phyloP scores from a whole-genome alignment of 2,888 invertebrate species.

The Anticlea derivata region DNA sequence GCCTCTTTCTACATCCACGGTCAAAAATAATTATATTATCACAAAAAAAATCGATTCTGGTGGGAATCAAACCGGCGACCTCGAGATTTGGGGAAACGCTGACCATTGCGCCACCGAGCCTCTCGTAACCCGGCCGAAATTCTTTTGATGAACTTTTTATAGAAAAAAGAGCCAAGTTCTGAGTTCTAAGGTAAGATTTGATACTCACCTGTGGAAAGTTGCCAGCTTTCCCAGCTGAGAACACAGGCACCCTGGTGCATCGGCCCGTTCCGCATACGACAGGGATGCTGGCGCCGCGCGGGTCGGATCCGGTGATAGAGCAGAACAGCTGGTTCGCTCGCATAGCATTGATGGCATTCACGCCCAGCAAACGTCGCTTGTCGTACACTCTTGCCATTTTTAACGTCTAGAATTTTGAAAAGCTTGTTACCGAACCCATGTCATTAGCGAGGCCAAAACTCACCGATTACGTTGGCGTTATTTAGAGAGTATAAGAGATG shows the following conservation, averaged over 20 bases:
- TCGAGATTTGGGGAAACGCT: no score
- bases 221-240: conserved; percentile 59
- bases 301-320: conserved; percentile 58
- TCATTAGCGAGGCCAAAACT: no score
- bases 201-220: conserved; percentile 57
- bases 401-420: conserved; percentile 54
- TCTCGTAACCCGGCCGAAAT: no score
- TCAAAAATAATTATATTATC: no score
- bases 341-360: conserved; percentile 72
- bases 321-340: conserved; percentile 73
- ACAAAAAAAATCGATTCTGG: no score
- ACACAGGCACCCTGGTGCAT: conserved; percentile 71
- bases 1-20: no score
- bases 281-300: conserved; percentile 48
- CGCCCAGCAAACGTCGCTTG: conserved; percentile 63
- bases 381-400: conserved; percentile 53
- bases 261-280: conserved; percentile 68
- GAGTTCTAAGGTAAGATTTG: neutral
- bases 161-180: no score
- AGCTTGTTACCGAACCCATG: neutral
- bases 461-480: no score
- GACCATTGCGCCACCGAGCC: no score
- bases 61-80: no score
- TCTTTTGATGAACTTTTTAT: no score
- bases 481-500: no score